Evolutionary conservation across 2,113 vertebrate species (phyloP).

Genomic region (Hippocampus mohnikei): DNA sequence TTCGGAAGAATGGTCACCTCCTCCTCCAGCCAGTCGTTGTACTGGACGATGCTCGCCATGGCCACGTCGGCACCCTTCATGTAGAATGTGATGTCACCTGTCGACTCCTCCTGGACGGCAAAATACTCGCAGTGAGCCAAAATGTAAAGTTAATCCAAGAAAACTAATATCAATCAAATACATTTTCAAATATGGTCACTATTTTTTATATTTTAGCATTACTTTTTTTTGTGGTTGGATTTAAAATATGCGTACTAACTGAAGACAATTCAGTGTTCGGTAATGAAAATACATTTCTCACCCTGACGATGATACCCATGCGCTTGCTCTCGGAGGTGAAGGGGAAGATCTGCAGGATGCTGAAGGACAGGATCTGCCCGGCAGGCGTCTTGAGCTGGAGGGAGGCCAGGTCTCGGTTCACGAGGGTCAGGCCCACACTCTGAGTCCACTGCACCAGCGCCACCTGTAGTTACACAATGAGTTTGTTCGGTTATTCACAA

Average conservation of each 20-base stretch:
- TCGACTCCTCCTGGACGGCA: constrained; percentile 83
- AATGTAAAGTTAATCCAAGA: not conserved
- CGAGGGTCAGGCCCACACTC: constrained; percentile 91
- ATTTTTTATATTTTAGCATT: too few relatives aligned
- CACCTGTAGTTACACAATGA: constrained; percentile 70
- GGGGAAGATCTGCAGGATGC: constrained; percentile 83
- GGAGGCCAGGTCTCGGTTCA: constrained; percentile 88
- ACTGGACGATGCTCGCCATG: constrained; percentile 96
- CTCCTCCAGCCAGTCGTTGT: constrained; percentile 97
- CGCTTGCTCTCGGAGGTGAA: constrained; percentile 93
- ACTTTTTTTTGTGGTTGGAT: too few relatives aligned
- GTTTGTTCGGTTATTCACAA: not conserved
- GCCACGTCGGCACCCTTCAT: constrained; percentile 96
- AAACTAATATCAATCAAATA: too few relatives aligned
- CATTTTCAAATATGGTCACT: too few relatives aligned
- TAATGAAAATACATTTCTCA: constrained; percentile 41
- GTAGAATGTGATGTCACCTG: constrained; percentile 93
- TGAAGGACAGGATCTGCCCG: constrained; percentile 88
- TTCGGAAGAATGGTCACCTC: constrained; percentile 75
- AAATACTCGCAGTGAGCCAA: not conserved
- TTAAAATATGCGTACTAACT: too few relatives aligned
- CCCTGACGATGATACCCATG: constrained; percentile 95
- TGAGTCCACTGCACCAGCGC: constrained; percentile 94
- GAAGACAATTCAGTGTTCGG: too few relatives aligned
- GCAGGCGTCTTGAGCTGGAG: constrained; percentile 91